Evolutionary conservation across 2,113 vertebrate species (phyloP).

Genomic region (Chaetodon trifascialis): DNA sequence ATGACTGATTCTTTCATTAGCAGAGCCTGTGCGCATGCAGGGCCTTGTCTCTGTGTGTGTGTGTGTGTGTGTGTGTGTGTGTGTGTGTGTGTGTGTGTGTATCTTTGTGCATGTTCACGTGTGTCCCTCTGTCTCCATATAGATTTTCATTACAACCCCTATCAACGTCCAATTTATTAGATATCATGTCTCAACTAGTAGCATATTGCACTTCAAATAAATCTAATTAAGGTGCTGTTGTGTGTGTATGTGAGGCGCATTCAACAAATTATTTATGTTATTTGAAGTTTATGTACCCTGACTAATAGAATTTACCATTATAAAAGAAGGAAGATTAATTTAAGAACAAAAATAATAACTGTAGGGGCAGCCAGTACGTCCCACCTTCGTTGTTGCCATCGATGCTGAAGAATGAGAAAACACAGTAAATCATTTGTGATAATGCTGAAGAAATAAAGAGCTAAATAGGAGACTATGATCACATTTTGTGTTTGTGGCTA

Average conservation of each 20-base stretch:
- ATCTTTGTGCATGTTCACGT: background rate
- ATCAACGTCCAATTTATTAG: constrained; percentile 68
- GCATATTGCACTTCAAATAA: constrained; percentile 49
- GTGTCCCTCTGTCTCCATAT: constrained; percentile 22
- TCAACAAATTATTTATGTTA: constrained; percentile 52
- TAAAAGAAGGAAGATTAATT: constrained; percentile 45
- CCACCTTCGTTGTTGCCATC: background rate
- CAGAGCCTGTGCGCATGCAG: constrained; percentile 4
- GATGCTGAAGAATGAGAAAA: constrained; percentile 6
- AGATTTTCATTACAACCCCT: constrained; percentile 60
- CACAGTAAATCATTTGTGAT: background rate
- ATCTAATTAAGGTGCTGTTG: constrained; percentile 29
- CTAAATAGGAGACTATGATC: constrained; percentile 14
- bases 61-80: background rate
- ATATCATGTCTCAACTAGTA: constrained; percentile 43
- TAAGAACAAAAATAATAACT: constrained; percentile 11
- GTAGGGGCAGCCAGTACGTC: background rate
- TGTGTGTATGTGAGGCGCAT: constrained; percentile 23
- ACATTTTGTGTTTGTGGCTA: constrained; percentile 11
- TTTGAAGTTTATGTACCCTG: constrained; percentile 47
- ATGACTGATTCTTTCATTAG: constrained; percentile 69
- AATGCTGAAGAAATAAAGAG: background rate
- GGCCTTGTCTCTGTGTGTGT: background rate
- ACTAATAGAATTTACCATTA: constrained; percentile 53
- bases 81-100: background rate